A percentile compares a stretch with the other conserved stretches of the same genome.
These are phyloP conservation scores for Pygoscelis antarcticus DNA, from an alignment of 2,113 vertebrate genomes.

Conservation along the genomic window DNA sequence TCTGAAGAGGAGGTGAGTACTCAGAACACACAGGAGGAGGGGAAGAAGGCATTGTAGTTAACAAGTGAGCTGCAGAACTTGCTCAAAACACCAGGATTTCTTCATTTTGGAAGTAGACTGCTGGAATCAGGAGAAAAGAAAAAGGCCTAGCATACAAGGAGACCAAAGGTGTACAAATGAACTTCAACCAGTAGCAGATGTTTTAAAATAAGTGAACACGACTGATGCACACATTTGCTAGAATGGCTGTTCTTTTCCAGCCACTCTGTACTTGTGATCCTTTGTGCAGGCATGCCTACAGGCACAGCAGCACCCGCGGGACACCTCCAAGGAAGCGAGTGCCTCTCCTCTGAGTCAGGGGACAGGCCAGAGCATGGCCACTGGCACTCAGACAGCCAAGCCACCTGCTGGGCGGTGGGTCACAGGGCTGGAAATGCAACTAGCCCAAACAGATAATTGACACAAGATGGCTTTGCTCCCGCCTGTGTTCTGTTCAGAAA, in stretches of 20 bases:
- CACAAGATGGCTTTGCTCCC: background rate
- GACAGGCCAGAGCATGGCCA: rapidly evolving
- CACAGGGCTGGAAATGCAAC: rapidly evolving
- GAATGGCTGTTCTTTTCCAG: background rate
- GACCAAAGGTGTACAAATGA: background rate
- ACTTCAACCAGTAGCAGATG: background rate
- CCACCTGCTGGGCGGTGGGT: rapidly evolving
- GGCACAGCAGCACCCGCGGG: background rate
- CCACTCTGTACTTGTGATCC: rapidly evolving
- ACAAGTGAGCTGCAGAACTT: background rate
- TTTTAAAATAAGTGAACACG: rapidly evolving
- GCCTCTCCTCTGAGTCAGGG: background rate
- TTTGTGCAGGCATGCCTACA: rapidly evolving
- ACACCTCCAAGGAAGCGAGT: rapidly evolving
- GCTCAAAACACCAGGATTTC: background rate
- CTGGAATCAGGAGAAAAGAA: background rate
- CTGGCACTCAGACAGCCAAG: background rate
- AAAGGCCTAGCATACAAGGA: background rate
- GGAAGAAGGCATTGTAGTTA: background rate
- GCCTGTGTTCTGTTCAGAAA: background rate
- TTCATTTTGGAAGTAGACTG: background rate
- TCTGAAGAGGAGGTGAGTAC: rapidly evolving
- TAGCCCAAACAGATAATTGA: rapidly evolving
- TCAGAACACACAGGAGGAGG: background rate
- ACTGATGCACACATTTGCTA: too few relatives aligned